phyloP scores from a whole-genome alignment of 2,797 vertebrate species.

The Lagocephalus sceleratus region DNA sequence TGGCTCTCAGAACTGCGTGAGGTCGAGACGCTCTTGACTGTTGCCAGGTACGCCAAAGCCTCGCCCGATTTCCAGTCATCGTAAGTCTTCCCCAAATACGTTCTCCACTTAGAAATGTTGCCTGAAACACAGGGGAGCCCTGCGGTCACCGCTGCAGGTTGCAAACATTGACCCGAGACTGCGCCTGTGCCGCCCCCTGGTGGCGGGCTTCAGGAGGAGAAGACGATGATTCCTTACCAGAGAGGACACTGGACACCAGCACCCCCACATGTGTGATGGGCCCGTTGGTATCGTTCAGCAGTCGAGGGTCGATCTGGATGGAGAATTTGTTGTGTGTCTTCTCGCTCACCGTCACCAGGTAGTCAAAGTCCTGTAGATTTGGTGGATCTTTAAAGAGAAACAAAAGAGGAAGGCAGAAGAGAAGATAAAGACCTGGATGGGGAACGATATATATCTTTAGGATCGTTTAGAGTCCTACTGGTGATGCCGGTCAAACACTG shows the following conservation, averaged over 20 bases:
- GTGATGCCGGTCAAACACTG: slow-evolving; percentile 64
- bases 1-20: accelerated
- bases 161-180: not conserved
- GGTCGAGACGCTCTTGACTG: not conserved
- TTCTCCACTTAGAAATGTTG: accelerated
- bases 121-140: slow-evolving; percentile 10
- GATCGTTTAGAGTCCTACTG: slow-evolving; percentile 38
- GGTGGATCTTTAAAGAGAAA: slow-evolving; percentile 48
- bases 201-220: not conserved
- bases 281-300: slow-evolving; percentile 49
- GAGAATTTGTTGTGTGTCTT: slow-evolving; percentile 26
- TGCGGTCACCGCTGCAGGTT: not conserved
- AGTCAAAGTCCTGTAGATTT: accelerated
- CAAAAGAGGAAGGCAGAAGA: not conserved
- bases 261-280: slow-evolving; percentile 60
- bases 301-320: slow-evolving; percentile 13
- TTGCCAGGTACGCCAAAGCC: slow-evolving; percentile 55
- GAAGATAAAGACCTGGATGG: not conserved
- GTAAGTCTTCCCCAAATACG: slow-evolving; percentile 49
- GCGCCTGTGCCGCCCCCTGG: too few species aligned
- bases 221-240: slow-evolving; percentile 31
- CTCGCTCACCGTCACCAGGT: accelerated
- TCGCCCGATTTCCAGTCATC: slow-evolving; percentile 21
- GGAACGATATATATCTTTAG: too few species aligned
- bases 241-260: slow-evolving; percentile 27